A percentile compares a stretch with the other conserved stretches of the same genome.
Evolutionary conservation across 1,140 invertebrate species (phyloP).

Genomic region (Zaprionus ghesquierei): DNA sequence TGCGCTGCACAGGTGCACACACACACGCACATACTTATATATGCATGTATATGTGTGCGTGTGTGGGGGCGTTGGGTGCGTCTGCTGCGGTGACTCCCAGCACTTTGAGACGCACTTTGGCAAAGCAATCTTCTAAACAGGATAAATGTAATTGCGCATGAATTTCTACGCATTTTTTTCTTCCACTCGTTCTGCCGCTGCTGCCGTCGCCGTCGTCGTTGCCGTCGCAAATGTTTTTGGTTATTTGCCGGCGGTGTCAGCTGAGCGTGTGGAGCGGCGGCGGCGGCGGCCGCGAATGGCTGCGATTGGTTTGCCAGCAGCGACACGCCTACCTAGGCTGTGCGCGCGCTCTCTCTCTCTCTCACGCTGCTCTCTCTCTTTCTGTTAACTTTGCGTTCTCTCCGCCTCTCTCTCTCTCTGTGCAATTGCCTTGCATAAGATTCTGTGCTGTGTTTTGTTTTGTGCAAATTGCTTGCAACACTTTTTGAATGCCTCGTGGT

Average conservation of each 20-base stretch:
- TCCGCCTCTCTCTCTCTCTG: constrained; percentile 22
- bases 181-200: constrained; percentile 27
- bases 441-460: constrained; percentile 81
- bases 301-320: constrained; percentile 48
- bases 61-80: constrained; percentile 9
- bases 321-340: constrained; percentile 54
- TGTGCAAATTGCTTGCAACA: constrained; percentile 78
- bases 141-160: constrained; percentile 83
- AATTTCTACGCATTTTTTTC: constrained; percentile 82
- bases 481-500: constrained; percentile 80
- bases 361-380: constrained; percentile 9
- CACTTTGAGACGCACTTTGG: constrained; percentile 77
- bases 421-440: constrained; percentile 70
- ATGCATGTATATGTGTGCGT: not conserved
- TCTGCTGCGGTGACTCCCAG: constrained; percentile 50
- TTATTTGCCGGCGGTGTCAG: constrained; percentile 49
- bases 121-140: constrained; percentile 82
- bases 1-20: constrained; percentile 22
- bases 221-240: constrained; percentile 64
- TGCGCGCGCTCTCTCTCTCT: constrained; percentile 4
- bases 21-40: not conserved
- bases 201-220: constrained; percentile 28
- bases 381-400: not conserved
- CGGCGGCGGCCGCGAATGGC: constrained; percentile 24
- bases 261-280: constrained; percentile 11